These are phyloP conservation scores for Drosophila nannoptera DNA, from an alignment of 1,140 invertebrate species.

Conservation along the genomic window DNA sequence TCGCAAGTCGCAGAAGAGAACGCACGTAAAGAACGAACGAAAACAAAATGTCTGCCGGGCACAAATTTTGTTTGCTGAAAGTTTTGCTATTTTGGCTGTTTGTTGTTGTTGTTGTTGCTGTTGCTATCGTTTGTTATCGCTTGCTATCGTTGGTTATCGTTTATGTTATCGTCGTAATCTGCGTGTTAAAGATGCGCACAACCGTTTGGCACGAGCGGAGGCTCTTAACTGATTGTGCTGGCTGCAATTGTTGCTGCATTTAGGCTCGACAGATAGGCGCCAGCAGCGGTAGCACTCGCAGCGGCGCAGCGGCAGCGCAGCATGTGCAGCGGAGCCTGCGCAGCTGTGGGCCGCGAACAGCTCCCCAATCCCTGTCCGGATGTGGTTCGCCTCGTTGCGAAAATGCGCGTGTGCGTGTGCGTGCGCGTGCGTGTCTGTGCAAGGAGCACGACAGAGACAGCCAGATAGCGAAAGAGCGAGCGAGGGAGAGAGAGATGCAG, in stretches of 20 bases:
- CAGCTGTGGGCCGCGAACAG: conserved; percentile 39
- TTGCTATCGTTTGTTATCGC: neutral
- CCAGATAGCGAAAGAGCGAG: neutral
- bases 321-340: conserved; percentile 4
- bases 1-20: neutral
- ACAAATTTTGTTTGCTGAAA: conserved; percentile 12
- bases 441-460: neutral
- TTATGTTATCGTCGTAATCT: conserved; percentile 28
- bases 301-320: conserved; percentile 13
- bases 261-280: conserved; percentile 59
- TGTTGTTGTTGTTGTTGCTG: conserved; percentile 4
- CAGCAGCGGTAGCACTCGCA: conserved; percentile 30
- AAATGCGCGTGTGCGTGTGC: conserved; percentile 1
- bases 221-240: conserved; percentile 74
- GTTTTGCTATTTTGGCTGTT: conserved; percentile 11
- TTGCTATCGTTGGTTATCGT: conserved; percentile 3
- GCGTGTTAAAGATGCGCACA: conserved; percentile 56
- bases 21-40: neutral
- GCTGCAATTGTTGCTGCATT: conserved; percentile 67
- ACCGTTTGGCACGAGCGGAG: conserved; percentile 73
- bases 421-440: neutral
- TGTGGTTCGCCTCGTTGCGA: conserved; percentile 45
- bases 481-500: neutral
- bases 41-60: conserved; percentile 11
- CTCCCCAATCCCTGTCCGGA: conserved; percentile 35